phyloP scores from a whole-genome alignment of 2,797 vertebrate species.

The Molossus alvarezi region DNA sequence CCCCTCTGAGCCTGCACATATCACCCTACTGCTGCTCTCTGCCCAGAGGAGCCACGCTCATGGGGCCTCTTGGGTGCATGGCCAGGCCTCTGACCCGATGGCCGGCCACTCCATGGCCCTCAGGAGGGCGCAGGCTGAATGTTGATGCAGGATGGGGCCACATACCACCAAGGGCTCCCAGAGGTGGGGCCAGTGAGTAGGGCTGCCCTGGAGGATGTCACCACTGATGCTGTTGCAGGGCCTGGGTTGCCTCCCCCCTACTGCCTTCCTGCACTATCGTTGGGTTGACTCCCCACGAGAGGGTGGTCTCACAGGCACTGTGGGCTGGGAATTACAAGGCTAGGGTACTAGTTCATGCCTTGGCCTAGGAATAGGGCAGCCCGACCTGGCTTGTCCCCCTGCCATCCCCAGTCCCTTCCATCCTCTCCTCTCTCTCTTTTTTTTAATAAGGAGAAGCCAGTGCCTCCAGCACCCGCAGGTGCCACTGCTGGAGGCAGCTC shows the following conservation, averaged over 20 bases:
- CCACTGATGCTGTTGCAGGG: background rate
- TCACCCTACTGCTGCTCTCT: background rate
- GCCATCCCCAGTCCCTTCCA: background rate
- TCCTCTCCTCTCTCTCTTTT: conserved; percentile 42
- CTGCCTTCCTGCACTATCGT: background rate
- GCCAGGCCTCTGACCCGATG: background rate
- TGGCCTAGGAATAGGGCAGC: background rate
- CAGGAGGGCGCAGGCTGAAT: background rate
- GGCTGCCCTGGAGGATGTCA: background rate
- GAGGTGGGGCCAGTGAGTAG: background rate
- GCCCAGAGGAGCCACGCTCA: background rate
- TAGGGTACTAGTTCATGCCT: background rate
- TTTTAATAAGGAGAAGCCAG: conserved; percentile 67
- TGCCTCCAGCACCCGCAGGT: background rate
- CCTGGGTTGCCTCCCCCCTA: background rate
- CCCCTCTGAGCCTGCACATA: background rate
- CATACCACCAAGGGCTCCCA: background rate
- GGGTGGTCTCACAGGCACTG: background rate
- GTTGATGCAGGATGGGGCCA: background rate
- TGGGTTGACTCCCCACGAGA: background rate
- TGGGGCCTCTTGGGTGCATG: background rate
- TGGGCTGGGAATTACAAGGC: background rate
- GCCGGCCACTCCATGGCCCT: background rate
- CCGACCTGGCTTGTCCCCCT: background rate
- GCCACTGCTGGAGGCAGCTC: background rate